Evolutionary conservation across 2,888 invertebrate genomes (phyloP), one percentile per base, ranked within the genome.

Genomic region (Phaonia tiefii): DNA sequence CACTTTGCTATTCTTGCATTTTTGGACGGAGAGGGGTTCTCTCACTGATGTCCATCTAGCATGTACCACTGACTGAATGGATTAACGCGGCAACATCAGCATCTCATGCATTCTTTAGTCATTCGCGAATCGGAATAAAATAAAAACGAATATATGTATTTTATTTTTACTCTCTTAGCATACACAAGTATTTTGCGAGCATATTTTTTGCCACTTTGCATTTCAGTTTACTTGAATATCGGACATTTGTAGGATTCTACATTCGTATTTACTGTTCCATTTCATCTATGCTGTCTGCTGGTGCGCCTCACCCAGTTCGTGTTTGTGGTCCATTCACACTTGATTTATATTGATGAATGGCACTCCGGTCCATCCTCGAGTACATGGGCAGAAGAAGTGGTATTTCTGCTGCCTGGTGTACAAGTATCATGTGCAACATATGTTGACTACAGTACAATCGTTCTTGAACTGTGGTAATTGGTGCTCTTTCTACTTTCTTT

Each of bases 341-440:
- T 88, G 88, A 88, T 88, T 88, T 89, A 89, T 89, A 88, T 89
- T 88, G 88, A 88, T 88, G 88, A 88, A 89, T 88, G 88, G 25
- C 20, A 49, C 86, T 85, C 86, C 84, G 15, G 25, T 51, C 8
- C 31, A 5, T 8, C 31, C 3, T 31, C 44, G 63, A 72, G 63
- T 60, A 49, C 63, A 72, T 73, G 20, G 65, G 58, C 56, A 72
- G 70, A 60, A 58, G 63, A 72, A 49, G 39, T 69, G 63, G 20
- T 60, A 8, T 79, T 79, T 74, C 58, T 60, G 58, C 17, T n/a
- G 10, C 44, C 44, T n/a, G 56, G 13, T 15, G 44, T 70, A 60
- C 49, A 73, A 80, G 54, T 71, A 74, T 54, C 42, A 44, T 60
- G 73, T 73, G 74, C 70, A 74, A 80, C 83, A 85, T 74, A 83